These are phyloP conservation scores for Antennarius maculatus DNA, from an alignment of 2,797 vertebrate species.

Conservation along the genomic window DNA sequence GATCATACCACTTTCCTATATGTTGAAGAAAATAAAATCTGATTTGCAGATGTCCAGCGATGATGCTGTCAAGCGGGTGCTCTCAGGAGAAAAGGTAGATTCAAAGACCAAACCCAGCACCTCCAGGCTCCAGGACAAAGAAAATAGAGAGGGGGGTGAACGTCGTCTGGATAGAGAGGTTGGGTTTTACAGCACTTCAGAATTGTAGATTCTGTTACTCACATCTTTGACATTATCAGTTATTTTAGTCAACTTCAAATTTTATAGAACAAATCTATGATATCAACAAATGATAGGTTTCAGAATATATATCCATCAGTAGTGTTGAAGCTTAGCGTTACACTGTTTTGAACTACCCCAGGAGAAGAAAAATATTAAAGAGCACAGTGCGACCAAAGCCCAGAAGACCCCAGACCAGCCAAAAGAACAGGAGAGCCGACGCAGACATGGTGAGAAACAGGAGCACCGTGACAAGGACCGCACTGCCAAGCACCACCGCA, in stretches of 20 bases:
- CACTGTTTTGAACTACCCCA: slow-evolving; percentile 46
- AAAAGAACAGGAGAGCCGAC: slow-evolving; percentile 79
- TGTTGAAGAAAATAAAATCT: background rate
- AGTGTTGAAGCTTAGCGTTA: background rate
- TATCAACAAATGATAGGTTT: background rate
- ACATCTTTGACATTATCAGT: background rate
- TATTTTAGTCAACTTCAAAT: background rate
- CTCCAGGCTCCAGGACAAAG: slow-evolving; percentile 84
- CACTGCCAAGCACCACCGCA: slow-evolving; percentile 64
- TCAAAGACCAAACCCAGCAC: slow-evolving; percentile 79
- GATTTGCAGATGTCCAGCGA: slow-evolving; percentile 89
- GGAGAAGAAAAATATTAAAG: slow-evolving; percentile 85
- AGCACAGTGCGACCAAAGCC: slow-evolving; percentile 82
- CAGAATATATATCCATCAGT: background rate
- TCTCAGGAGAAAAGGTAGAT: slow-evolving; percentile 88
- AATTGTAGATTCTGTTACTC: background rate
- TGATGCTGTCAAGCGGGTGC: slow-evolving; percentile 89
- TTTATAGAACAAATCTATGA: background rate
- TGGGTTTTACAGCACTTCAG: slow-evolving; percentile 10
- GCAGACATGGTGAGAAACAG: slow-evolving; percentile 83
- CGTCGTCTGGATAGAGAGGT: slow-evolving; percentile 83
- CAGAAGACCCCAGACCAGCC: slow-evolving; percentile 79
- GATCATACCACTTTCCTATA: background rate
- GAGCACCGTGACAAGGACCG: slow-evolving; percentile 70
- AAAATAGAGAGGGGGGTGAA: slow-evolving; percentile 80